Evolutionary conservation across 2,797 vertebrate species (phyloP).

Genomic region (Phoebastria nigripes): DNA sequence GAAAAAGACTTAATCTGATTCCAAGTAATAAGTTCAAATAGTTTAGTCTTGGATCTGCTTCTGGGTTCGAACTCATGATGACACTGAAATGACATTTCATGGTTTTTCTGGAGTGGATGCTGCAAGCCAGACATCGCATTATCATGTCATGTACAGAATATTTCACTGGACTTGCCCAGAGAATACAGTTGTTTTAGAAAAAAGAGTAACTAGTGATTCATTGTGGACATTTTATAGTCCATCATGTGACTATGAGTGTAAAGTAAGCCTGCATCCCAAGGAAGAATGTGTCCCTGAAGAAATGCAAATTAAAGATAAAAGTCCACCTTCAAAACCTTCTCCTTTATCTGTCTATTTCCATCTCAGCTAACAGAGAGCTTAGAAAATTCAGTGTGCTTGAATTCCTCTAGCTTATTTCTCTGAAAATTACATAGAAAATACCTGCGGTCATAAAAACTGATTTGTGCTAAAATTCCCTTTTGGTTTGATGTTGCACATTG

Average conservation of each 20-base stretch:
- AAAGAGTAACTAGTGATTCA: background rate
- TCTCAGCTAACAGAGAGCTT: background rate
- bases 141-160: background rate
- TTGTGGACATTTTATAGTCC: background rate
- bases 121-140: background rate
- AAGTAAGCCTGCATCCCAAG: background rate
- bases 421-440: background rate
- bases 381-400: background rate
- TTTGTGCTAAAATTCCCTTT: background rate
- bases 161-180: background rate
- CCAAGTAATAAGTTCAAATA: background rate
- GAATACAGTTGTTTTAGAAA: background rate
- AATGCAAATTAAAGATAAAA: slow-evolving; percentile 27
- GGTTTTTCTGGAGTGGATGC: background rate
- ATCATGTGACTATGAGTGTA: background rate
- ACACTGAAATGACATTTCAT: background rate
- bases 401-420: background rate
- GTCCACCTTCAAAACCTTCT: background rate
- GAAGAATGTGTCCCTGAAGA: background rate
- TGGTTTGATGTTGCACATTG: background rate
- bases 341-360: background rate
- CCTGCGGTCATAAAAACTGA: background rate
- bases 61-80: background rate
- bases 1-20: background rate
- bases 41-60: background rate